A percentile compares a stretch with the other conserved stretches of the same genome.
These are phyloP conservation scores for Strigamia transsilvanica DNA, from an alignment of 2,888 invertebrate genomes.

Conservation along the genomic window DNA sequence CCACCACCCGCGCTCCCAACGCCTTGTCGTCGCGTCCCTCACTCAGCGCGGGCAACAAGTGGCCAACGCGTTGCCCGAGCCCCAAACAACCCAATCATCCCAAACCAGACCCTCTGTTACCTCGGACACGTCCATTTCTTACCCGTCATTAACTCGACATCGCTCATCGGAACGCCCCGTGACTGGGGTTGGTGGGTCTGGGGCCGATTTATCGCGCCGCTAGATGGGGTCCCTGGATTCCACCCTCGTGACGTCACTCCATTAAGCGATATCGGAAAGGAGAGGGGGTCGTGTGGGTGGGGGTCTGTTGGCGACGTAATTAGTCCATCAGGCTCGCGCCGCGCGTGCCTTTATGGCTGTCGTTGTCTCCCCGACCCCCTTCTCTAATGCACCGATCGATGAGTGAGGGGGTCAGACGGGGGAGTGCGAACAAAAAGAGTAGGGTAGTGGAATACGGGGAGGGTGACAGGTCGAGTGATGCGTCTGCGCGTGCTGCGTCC, in stretches of 20 bases:
- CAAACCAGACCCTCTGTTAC: too few relatives aligned
- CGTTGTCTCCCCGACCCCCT: constrained; percentile 12
- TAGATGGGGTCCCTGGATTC: neutral
- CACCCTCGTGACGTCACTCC: constrained; percentile 29
- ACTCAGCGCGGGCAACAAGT: neutral
- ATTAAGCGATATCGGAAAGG: neutral
- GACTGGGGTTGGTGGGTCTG: neutral
- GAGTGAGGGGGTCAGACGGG: neutral
- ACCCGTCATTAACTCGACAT: neutral
- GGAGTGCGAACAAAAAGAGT: neutral
- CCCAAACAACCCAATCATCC: neutral
- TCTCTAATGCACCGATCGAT: constrained; percentile 41
- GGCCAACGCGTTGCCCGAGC: neutral
- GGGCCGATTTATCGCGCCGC: neutral
- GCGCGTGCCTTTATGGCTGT: constrained; percentile 50
- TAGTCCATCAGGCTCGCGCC: constrained; percentile 50
- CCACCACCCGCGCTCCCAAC: neutral
- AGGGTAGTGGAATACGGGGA: neutral
- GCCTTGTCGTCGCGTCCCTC: neutral
- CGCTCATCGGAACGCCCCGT: too few relatives aligned
- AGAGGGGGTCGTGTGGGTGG: neutral
- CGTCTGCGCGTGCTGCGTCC: constrained; percentile 4
- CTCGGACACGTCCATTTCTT: neutral
- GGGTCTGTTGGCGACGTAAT: constrained; percentile 46
- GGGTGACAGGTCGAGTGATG: constrained; percentile 32